Percentiles rank a stretch among this genome's conserved stretches.
Conservation (phyloP, 1,140 invertebrate species). For the Globodera ellingtonae region DNA sequence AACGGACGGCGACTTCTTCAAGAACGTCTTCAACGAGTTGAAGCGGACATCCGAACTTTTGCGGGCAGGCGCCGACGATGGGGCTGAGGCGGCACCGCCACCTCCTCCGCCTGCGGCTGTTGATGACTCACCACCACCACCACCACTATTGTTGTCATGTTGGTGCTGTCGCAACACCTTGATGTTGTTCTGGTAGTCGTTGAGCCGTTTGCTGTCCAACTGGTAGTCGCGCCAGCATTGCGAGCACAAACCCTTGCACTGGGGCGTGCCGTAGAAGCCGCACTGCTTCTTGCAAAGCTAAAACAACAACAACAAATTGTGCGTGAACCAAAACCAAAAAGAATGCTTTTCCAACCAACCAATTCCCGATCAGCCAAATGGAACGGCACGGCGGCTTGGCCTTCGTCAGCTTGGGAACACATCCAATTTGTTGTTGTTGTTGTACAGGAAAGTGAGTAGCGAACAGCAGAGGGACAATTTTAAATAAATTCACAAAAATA, state of each 20-base stretch:
- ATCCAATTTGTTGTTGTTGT: not conserved
- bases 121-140: no score
- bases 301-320: conserved; percentile 29
- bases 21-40: conserved; percentile 31
- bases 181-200: conserved; percentile 26
- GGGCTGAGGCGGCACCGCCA: no score
- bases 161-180: conserved; percentile 12
- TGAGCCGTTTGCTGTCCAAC: conserved; percentile 29
- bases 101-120: not conserved
- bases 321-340: conserved; percentile 1
- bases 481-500: not conserved
- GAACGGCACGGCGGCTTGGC: not conserved
- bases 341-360: conserved; percentile 31
- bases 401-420: not conserved
- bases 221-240: conserved; percentile 75
- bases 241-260: conserved; percentile 95
- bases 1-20: conserved; percentile 43
- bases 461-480: no score
- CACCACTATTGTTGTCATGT: not conserved
- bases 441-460: no score
- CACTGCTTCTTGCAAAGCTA: conserved; percentile 92
- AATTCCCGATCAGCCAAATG: conserved; percentile 32
- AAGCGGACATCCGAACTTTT: conserved; percentile 26
- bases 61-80: not conserved
- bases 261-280: conserved; percentile 92